A percentile compares a stretch with the other conserved stretches of the same genome.
phyloP scores from a whole-genome alignment of 2,113 vertebrate species.

The Propithecus coquereli region DNA sequence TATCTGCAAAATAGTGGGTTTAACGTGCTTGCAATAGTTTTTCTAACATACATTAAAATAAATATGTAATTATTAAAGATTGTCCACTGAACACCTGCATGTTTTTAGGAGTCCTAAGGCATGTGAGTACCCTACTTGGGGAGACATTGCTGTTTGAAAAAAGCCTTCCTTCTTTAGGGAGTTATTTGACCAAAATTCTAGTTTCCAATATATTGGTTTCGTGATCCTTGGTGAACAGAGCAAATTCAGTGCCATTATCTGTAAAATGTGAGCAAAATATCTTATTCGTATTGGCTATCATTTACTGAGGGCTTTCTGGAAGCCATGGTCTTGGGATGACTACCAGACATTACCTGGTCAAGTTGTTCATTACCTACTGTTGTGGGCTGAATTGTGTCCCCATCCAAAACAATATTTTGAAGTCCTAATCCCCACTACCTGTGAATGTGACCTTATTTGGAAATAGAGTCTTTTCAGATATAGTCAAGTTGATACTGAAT shows the following conservation, averaged over 20 bases:
- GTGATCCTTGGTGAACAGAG: background rate
- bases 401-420: background rate
- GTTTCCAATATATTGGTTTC: background rate
- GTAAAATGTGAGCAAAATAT: background rate
- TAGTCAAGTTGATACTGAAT: background rate
- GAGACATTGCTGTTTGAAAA: background rate
- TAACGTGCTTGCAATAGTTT: background rate
- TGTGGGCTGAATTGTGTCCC: background rate
- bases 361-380: background rate
- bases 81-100: background rate
- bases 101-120: background rate
- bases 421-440: background rate
- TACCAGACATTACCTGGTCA: background rate
- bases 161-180: background rate
- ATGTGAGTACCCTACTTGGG: background rate
- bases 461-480: background rate
- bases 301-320: background rate
- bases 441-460: background rate
- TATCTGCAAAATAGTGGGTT: background rate
- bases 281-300: background rate
- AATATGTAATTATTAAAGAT: background rate
- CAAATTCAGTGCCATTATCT: background rate
- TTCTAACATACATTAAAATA: background rate
- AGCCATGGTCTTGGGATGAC: background rate
- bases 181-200: background rate